Conservation (phyloP, 2,888 invertebrate species). For the Vannuccia rotundouncinata region DNA sequence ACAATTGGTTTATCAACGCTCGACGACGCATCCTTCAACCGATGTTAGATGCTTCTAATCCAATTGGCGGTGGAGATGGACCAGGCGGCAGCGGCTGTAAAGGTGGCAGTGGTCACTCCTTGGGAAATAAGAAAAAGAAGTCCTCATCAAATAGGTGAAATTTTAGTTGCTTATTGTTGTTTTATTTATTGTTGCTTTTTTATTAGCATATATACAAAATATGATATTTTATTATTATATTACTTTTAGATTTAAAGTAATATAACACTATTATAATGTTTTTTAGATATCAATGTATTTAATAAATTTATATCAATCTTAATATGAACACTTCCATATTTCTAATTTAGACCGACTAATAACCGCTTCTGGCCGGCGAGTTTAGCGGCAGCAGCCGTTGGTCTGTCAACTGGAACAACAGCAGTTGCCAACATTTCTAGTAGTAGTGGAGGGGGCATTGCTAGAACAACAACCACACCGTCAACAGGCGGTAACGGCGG, state of each 20-base stretch:
- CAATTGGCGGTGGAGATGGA: not conserved
- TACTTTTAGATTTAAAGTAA: too few relatives aligned
- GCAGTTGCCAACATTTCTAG: not conserved
- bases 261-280: too few relatives aligned
- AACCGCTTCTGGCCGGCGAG: conserved; percentile 40
- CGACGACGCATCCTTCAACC: conserved; percentile 80
- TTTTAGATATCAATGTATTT: too few relatives aligned
- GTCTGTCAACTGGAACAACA: not conserved
- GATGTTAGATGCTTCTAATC: conserved; percentile 67
- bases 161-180: too few relatives aligned
- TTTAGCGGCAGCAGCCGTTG: conserved; percentile 38
- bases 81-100: not conserved
- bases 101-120: not conserved
- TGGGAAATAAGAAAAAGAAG: conserved; percentile 38
- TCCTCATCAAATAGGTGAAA: conserved; percentile 35
- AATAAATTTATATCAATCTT: too few relatives aligned
- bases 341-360: conserved; percentile 39
- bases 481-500: not conserved
- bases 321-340: too few relatives aligned
- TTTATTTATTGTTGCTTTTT: too few relatives aligned
- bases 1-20: conserved; percentile 72
- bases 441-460: not conserved
- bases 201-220: too few relatives aligned
- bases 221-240: too few relatives aligned
- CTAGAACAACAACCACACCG: not conserved